These are phyloP conservation scores for Passer domesticus DNA, from an alignment of 2,113 vertebrate species.

Conservation along the genomic window DNA sequence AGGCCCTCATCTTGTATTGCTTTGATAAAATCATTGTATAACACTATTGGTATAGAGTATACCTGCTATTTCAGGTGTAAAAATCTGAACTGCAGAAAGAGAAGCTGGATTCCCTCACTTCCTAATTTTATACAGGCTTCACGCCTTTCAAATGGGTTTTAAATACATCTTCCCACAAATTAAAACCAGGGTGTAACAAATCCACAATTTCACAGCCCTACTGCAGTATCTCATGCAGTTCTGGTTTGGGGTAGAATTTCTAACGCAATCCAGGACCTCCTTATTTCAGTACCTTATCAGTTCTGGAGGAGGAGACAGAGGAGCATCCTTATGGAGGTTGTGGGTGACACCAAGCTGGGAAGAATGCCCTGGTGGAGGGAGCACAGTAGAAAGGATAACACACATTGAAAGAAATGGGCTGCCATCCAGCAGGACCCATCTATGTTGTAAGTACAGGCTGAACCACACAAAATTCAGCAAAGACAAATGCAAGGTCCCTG, in stretches of 20 bases:
- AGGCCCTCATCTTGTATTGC: background rate
- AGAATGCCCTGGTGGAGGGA: background rate
- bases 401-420: background rate
- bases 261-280: background rate
- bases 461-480: background rate
- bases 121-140: background rate
- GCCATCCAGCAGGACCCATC: background rate
- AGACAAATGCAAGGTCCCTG: background rate
- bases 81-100: background rate
- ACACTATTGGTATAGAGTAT: background rate
- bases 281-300: background rate
- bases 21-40: background rate
- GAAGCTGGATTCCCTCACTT: background rate
- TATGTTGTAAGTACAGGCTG: fast-evolving
- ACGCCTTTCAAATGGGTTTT: background rate
- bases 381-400: background rate
- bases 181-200: background rate
- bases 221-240: background rate
- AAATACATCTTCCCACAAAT: background rate
- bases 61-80: background rate
- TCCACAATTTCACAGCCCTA: background rate
- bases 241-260: background rate
- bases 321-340: background rate
- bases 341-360: background rate
- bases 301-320: background rate